Conservation (phyloP, 1,140 invertebrate genomes). For the Anthonomus grandis region DNA sequence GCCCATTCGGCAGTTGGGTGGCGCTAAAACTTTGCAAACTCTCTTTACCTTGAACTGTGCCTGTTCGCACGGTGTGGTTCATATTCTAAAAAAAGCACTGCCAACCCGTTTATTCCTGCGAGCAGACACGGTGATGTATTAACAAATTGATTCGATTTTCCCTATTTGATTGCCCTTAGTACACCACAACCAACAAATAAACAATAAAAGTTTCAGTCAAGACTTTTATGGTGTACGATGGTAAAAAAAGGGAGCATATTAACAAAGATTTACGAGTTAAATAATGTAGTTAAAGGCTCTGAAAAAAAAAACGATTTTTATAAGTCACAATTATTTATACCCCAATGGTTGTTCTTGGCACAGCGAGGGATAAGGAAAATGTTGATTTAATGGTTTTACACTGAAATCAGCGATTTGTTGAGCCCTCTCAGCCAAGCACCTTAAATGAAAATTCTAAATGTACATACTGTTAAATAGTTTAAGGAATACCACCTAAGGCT, state of each 20-base stretch:
- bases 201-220: no score
- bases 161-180: slow-evolving; percentile 1
- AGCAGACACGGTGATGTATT: slow-evolving; percentile 22
- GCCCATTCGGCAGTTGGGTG: not conserved
- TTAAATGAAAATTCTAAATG: slow-evolving; percentile 49
- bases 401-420: not conserved
- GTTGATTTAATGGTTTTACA: not conserved
- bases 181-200: not conserved
- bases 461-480: slow-evolving; percentile 50
- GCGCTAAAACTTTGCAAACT: not conserved
- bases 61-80: slow-evolving; percentile 34
- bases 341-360: not conserved
- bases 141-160: not conserved
- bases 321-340: slow-evolving; percentile 7
- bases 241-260: no score
- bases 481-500: slow-evolving; percentile 17
- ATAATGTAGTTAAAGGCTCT: not conserved
- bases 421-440: not conserved
- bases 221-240: no score
- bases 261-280: not conserved
- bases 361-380: no score
- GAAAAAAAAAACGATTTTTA: not conserved
- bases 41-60: slow-evolving; percentile 17
- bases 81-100: slow-evolving; percentile 41
- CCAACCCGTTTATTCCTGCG: slow-evolving; percentile 34